These are phyloP conservation scores for Sardinella longiceps DNA, from an alignment of 2,797 vertebrate genomes.

Conservation along the genomic window DNA sequence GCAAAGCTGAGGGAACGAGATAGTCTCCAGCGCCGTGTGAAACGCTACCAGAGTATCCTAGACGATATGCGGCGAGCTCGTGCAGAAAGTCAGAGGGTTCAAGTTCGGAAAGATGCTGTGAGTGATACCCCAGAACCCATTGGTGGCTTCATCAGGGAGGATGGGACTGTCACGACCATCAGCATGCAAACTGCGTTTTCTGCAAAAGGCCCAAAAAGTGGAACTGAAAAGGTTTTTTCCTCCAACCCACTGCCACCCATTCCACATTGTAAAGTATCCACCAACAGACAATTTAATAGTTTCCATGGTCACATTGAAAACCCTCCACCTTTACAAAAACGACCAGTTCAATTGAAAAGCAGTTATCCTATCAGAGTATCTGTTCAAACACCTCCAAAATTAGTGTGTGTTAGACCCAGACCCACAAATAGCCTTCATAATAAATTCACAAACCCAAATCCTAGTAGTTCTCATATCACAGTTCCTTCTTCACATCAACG, in stretches of 20 bases:
- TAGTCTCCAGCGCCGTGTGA: slow-evolving; percentile 66
- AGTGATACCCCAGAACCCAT: slow-evolving; percentile 62
- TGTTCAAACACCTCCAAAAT: slow-evolving; percentile 18
- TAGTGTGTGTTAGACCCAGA: not conserved
- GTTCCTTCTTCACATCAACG: not conserved
- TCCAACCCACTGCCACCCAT: not conserved
- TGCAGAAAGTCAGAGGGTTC: slow-evolving; percentile 32
- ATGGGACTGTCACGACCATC: slow-evolving; percentile 70
- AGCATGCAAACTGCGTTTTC: slow-evolving; percentile 32
- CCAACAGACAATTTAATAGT: not conserved
- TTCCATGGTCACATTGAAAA: not conserved
- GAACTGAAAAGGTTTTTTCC: not conserved
- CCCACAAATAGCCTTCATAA: slow-evolving; percentile 7
- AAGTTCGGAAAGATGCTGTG: slow-evolving; percentile 45
- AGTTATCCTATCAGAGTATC: not conserved
- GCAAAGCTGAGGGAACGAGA: slow-evolving; percentile 71
- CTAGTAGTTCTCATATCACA: not conserved
- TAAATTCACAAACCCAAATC: slow-evolving; percentile 24
- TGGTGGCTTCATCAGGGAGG: slow-evolving; percentile 77
- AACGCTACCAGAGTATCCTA: slow-evolving; percentile 70
- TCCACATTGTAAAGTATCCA: not conserved
- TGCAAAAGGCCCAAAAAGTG: not conserved
- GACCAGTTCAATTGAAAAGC: not conserved
- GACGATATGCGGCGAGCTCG: slow-evolving; percentile 69
- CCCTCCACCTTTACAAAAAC: not conserved